Evolutionary conservation across 2,113 vertebrate species (phyloP).

Genomic region (Podarcis muralis): DNA sequence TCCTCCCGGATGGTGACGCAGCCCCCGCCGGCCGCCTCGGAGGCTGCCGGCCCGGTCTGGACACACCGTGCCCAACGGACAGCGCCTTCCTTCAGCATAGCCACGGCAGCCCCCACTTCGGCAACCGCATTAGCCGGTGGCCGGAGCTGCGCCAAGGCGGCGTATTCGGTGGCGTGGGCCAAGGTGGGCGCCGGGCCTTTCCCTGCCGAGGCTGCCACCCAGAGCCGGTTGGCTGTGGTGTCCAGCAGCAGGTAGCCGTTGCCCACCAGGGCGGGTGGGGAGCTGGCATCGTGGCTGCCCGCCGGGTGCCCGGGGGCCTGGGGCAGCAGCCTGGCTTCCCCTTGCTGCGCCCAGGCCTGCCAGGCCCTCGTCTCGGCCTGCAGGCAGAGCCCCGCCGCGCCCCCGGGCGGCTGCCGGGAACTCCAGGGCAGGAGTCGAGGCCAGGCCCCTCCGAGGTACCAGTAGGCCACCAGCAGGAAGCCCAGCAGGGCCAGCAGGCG

Average conservation of each 20-base stretch:
- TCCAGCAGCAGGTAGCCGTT: conserved; percentile 90
- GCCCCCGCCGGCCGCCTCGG: conserved; percentile 62
- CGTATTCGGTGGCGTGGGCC: conserved; percentile 79
- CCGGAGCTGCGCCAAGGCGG: conserved; percentile 78
- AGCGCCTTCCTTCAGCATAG: conserved; percentile 85
- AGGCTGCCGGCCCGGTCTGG: conserved; percentile 74
- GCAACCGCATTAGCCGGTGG: conserved; percentile 66
- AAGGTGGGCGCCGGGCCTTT: conserved; percentile 56
- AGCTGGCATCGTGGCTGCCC: conserved; percentile 68
- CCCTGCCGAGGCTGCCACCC: conserved; percentile 80
- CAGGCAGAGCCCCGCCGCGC: conserved; percentile 79
- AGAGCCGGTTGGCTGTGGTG: conserved; percentile 82
- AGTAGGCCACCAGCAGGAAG: conserved; percentile 85
- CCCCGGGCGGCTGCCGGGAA: conserved; percentile 69
- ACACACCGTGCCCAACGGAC: conserved; percentile 84
- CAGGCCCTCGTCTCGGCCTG: conserved; percentile 83
- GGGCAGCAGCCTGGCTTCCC: conserved; percentile 77
- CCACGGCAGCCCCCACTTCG: conserved; percentile 77
- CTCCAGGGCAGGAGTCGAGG: conserved; percentile 72
- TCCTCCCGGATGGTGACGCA: conserved; percentile 90
- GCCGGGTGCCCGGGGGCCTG: conserved; percentile 73
- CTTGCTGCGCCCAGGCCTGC: conserved; percentile 67
- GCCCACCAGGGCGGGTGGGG: conserved; percentile 81
- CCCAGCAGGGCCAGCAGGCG: conserved; percentile 81
- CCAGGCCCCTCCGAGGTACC: conserved; percentile 78